Evolutionary conservation across 64 coral and sea anemone species (phyloP).

Genomic region (Acropora yongei): DNA sequence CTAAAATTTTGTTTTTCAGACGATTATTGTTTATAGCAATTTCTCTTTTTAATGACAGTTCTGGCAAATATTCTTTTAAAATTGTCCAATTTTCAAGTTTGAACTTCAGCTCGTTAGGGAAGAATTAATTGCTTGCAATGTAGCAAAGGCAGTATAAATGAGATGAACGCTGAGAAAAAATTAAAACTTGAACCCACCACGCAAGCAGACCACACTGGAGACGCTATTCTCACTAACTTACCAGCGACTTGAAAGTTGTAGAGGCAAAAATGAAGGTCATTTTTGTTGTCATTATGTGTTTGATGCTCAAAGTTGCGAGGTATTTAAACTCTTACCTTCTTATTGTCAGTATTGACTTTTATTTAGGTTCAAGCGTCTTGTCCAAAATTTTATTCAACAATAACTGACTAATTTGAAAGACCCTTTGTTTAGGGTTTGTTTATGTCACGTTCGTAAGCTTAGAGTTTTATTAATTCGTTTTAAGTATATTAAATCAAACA

Average conservation of each 20-base stretch:
- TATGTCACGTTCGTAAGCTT: too few relatives aligned
- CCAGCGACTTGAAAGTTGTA: not conserved
- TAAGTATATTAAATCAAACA: too few relatives aligned
- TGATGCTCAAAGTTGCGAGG: conserved; percentile 1
- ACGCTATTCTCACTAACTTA: too few relatives aligned
- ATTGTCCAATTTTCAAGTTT: not conserved
- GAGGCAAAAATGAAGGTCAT: not conserved
- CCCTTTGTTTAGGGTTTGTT: too few relatives aligned
- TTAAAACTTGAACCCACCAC: not conserved
- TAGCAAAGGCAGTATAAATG: not conserved
- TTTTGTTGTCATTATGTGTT: not conserved
- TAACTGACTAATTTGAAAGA: not conserved
- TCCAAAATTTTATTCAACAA: not conserved
- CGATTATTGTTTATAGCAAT: too few relatives aligned
- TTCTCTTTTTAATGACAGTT: too few relatives aligned
- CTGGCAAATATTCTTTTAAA: not conserved
- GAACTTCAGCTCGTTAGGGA: not conserved
- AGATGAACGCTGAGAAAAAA: not conserved
- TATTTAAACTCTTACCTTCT: not conserved
- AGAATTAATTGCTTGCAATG: not conserved
- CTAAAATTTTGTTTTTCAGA: too few relatives aligned
- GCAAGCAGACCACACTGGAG: not conserved
- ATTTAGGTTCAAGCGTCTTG: not conserved
- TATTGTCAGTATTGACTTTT: not conserved
- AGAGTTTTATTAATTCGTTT: too few relatives aligned